Evolutionary conservation across 2,888 invertebrate genomes (phyloP).

Genomic region (Ctena decussata): DNA sequence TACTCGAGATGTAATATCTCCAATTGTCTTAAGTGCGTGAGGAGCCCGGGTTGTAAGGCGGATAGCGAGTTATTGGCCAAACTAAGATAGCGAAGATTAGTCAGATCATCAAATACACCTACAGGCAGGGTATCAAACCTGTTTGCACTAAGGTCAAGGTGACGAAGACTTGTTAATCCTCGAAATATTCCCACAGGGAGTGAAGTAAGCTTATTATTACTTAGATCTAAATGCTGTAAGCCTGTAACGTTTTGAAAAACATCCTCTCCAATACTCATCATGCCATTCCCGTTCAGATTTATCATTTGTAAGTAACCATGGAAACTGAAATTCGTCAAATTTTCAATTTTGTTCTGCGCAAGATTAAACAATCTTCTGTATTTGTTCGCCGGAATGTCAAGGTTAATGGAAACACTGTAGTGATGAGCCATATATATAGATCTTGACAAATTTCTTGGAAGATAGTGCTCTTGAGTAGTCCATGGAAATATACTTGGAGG

Average conservation of each 20-base stretch:
- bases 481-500: constrained; percentile 40
- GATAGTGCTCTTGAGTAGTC: not conserved
- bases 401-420: not conserved
- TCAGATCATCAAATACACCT: not conserved
- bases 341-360: constrained; percentile 17
- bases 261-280: not conserved
- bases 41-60: not conserved
- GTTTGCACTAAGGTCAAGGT: constrained; percentile 25
- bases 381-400: constrained; percentile 16
- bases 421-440: constrained; percentile 22
- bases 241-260: constrained; percentile 27
- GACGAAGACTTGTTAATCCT: constrained; percentile 10
- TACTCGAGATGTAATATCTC: constrained; percentile 17
- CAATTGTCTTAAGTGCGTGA: constrained; percentile 6
- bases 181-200: constrained; percentile 10
- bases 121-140: not conserved
- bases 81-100: not conserved
- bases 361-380: constrained; percentile 26
- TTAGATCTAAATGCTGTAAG: constrained; percentile 34
- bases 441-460: constrained; percentile 38
- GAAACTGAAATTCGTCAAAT: constrained; percentile 20
- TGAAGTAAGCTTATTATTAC: constrained; percentile 10
- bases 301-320: constrained; percentile 40
- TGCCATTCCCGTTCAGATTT: constrained; percentile 24
- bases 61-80: constrained; percentile 10